Conservation (phyloP, 2,113 vertebrate species). For the Amazona vittata region DNA sequence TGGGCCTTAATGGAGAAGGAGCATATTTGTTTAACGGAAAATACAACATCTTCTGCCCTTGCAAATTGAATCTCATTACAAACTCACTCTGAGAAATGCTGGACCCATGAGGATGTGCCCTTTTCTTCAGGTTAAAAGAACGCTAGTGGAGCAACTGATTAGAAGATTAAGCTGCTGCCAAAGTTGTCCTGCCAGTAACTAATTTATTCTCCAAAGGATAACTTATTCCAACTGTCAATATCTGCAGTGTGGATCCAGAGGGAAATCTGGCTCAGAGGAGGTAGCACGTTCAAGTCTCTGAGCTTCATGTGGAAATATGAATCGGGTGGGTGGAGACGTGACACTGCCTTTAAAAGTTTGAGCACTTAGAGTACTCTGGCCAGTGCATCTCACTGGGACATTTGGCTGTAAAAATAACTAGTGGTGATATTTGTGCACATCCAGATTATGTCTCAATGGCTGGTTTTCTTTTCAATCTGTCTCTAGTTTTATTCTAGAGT, state of each 20-base stretch:
- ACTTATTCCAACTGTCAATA: conserved; percentile 17
- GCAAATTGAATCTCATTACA: not conserved
- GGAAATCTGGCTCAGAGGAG: conserved; percentile 27
- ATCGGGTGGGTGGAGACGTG: not conserved
- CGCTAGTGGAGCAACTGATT: conserved; percentile 22
- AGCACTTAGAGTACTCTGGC: not conserved
- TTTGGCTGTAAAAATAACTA: not conserved
- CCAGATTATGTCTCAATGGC: rapidly evolving
- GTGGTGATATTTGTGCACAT: not conserved
- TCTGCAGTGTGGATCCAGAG: conserved; percentile 3
- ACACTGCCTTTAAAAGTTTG: not conserved
- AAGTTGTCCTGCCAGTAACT: conserved; percentile 51
- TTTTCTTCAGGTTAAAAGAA: not conserved
- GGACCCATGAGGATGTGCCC: not conserved
- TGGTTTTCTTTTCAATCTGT: not conserved
- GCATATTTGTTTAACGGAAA: not conserved
- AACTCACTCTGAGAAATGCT: not conserved
- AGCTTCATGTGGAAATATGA: not conserved
- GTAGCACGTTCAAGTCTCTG: not conserved
- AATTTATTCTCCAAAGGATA: conserved; percentile 42
- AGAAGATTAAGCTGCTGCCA: conserved; percentile 32
- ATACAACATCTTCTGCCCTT: not conserved
- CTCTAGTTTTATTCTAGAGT: not conserved
- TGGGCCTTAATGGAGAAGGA: not conserved
- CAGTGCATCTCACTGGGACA: not conserved